Base-by-base conservation (phyloP, 1,140 invertebrate genomes). In the Dreissena rostriformis region DNA sequence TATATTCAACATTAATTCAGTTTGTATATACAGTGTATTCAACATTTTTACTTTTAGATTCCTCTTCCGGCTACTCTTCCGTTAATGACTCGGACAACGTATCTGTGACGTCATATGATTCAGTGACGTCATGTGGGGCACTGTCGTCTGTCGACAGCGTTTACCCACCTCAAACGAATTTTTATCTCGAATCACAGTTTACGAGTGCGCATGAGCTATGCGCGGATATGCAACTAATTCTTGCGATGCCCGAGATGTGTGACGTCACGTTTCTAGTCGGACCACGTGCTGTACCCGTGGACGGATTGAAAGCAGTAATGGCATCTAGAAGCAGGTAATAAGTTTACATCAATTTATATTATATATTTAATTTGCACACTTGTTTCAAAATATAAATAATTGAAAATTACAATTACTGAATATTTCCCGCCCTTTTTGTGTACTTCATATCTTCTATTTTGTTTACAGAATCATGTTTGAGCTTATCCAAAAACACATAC, bases 221-320 rank as follows among this genome's bases (percentile, higher is more conserved):
- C 63, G 87, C 88, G 24, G 72, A 85, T 55, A 57, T 90, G 51
- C 77, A 84, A 70, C 82, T 81, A 66, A 84, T 90, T 70, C 61
- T 90, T 10, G 96, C 96, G 57, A 98, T 99, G 97, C 98, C 98
- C 4, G 97, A 98, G 93, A 95, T 98, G n/a, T 98, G 98, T 94
- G 98, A 99, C 93, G 97, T 99, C 88, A 98, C 97, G 0, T 99
- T 99, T 93, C 95, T 98, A 24, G 97, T 99, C 0, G 98, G 98
- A 0, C 97, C 98, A 80, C 98, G 97, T 6, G 94, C 97, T 78
- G 97, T 98, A 88, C 98, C 98, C 1, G 97, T 99, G 11, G 98
- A 97, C 91, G 98, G 97, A 68, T 97, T 99, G 0, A 98, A 98
- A 94, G 97, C 97, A 0, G 96, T 98, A 10, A 94, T 98, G 8